Evolutionary conservation across 1,140 invertebrate genomes (phyloP), one percentile per base, ranked within the genome.

Genomic region (Pseudomyrmex pallidus): DNA sequence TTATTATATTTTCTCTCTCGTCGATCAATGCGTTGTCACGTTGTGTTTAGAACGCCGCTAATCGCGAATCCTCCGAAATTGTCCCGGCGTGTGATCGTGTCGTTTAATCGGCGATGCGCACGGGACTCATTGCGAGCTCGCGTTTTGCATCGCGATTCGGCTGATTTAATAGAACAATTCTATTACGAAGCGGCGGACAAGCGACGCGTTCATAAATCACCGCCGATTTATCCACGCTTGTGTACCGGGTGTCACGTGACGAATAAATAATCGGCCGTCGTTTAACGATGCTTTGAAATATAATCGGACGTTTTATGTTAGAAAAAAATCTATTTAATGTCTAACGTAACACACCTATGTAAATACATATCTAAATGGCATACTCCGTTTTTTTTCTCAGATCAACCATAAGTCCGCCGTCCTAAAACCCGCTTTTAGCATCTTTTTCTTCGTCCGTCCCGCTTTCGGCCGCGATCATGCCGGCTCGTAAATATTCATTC

Each of bases 401-500:
- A 80, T 50, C 56, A 46, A 22, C 52, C 5, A 5, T 9, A n/a
- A n/a, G 5, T 25, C 35, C 35, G 12, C 4, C 12, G 22, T 70
- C 59, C 76, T 59, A 5, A 72, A 80, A 61, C 12, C 12, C 46
- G 66, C 5, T 22, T 70, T 70, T 54, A 56, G 13, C 63, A 15
- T 77, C 74, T 68, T 77, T 77, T 46, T 46, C 52, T 48, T 15
- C 17, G 54, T 9, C 25, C 4, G 48, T 4, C 57, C 10, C 74
- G 48, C 35, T 66, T 48, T 56, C 61, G 35, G 8, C 48, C 52
- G 62, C 35, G 35, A 35, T 35, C 63, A 25, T 25, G 12, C 63
- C 35, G 35, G 54, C 70, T 80, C 76, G 70, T 80, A 80, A 80
- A 80, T 80, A 80, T 80, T 80, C 76, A 80, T 70, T 54, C 66